phyloP scores from a whole-genome alignment of 2,113 vertebrate genomes.

The Turdus rufiventris region DNA sequence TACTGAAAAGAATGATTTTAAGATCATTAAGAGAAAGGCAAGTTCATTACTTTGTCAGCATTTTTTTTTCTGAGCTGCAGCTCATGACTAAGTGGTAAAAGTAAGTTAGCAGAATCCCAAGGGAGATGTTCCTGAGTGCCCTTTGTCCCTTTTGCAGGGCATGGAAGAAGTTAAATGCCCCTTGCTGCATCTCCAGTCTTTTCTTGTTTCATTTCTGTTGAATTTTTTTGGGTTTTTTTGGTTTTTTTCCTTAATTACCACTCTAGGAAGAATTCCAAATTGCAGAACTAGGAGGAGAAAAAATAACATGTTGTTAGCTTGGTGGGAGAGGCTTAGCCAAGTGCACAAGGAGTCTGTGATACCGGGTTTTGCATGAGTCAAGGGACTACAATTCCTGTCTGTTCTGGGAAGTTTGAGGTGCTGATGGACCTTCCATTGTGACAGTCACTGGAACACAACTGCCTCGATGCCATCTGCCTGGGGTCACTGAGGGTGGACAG shows the following conservation, averaged over 20 bases:
- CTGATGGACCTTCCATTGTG: not conserved
- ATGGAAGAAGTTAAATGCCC: not conserved
- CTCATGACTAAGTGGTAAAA: not conserved
- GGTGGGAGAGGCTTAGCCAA: not conserved
- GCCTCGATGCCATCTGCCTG: not conserved
- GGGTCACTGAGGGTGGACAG: not conserved
- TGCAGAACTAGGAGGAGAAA: not conserved
- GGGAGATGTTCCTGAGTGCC: not conserved
- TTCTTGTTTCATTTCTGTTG: not conserved
- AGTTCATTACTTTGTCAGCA: not conserved
- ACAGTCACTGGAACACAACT: not conserved
- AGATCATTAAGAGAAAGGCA: not conserved
- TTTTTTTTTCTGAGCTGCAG: not conserved
- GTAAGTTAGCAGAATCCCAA: not conserved
- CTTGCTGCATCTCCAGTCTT: not conserved
- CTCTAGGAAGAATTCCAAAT: not conserved
- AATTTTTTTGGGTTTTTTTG: too few species aligned
- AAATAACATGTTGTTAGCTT: not conserved
- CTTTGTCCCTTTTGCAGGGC: not conserved
- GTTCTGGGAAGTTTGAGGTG: not conserved
- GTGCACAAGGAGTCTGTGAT: not conserved
- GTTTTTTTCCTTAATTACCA: not conserved
- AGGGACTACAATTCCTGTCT: not conserved
- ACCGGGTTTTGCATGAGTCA: not conserved
- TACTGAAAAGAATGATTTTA: not conserved